Percentiles rank a stretch among this genome's conserved stretches.
Conservation (phyloP, 2,113 vertebrate species). For the Pontoporia blainvillei region DNA sequence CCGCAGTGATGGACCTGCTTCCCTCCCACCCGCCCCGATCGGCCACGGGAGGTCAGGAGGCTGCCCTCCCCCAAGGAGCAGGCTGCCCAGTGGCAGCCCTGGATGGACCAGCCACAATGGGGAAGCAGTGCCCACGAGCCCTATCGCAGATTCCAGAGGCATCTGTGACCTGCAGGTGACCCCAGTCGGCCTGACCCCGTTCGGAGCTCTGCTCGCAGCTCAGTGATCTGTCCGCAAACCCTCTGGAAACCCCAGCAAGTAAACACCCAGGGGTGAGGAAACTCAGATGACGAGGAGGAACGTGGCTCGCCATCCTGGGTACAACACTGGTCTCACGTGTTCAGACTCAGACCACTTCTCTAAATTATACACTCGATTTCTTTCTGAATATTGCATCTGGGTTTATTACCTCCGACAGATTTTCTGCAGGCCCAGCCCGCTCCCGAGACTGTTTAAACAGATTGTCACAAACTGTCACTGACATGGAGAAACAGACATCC, state of each 20-base stretch:
- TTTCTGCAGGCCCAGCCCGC: rapidly evolving
- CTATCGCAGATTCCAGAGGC: not conserved
- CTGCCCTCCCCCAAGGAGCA: rapidly evolving
- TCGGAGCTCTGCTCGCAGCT: not conserved
- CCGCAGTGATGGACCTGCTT: too few species aligned
- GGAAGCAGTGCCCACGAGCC: not conserved
- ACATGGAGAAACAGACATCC: not conserved
- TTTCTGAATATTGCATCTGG: too few species aligned
- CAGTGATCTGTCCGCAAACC: not conserved
- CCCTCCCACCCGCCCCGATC: too few species aligned
- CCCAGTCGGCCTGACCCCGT: not conserved
- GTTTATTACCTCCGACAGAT: not conserved
- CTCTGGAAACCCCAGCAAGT: not conserved
- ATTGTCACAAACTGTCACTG: not conserved
- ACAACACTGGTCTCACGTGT: not conserved
- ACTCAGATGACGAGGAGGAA: too few species aligned
- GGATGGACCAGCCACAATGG: rapidly evolving
- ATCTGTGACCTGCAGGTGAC: not conserved
- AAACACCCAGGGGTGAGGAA: not conserved
- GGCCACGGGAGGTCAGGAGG: rapidly evolving
- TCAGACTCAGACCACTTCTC: not conserved
- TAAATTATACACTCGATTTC: rapidly evolving
- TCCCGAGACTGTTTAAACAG: rapidly evolving
- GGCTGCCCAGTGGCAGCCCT: rapidly evolving
- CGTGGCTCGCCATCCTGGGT: not conserved